These are phyloP conservation scores for Stigmatopora nigra DNA, from an alignment of 2,113 vertebrate genomes.

Conservation along the genomic window DNA sequence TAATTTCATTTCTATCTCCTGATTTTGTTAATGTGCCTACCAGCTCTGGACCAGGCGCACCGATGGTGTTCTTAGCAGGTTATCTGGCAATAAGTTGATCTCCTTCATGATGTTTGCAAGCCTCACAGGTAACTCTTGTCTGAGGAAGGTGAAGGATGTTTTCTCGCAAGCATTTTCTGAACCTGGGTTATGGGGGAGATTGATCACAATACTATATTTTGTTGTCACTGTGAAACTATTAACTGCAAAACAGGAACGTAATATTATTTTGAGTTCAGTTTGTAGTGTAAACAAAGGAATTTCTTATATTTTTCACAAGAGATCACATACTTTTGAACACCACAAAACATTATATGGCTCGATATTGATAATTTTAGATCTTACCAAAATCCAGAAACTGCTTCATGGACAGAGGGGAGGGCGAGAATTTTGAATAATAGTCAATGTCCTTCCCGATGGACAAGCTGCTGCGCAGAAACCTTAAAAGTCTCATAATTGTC, in stretches of 20 bases:
- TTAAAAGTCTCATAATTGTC: constrained; percentile 64
- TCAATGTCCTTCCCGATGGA: constrained; percentile 69
- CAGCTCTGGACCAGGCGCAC: constrained; percentile 92
- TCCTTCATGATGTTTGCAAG: constrained; percentile 97
- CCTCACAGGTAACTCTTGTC: constrained; percentile 88
- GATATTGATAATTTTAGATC: constrained; percentile 8
- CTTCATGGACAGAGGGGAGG: constrained; percentile 77
- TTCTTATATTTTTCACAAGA: too few species aligned
- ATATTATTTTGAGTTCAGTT: too few species aligned
- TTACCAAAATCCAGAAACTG: constrained; percentile 78
- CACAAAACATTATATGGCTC: too few species aligned
- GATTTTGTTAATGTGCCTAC: constrained; percentile 57
- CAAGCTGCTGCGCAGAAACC: constrained; percentile 60
- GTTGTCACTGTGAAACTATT: too few species aligned
- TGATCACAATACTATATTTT: neutral
- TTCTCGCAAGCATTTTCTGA: constrained; percentile 93
- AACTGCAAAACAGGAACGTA: too few species aligned
- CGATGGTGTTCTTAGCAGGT: constrained; percentile 85
- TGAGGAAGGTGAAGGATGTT: constrained; percentile 91
- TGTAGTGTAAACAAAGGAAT: too few species aligned
- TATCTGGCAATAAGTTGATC: constrained; percentile 92
- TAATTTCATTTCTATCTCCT: too few species aligned
- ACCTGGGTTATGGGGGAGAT: constrained; percentile 57
- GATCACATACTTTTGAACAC: too few species aligned
- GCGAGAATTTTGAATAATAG: constrained; percentile 73